A percentile compares a stretch with the other conserved stretches of the same genome.
phyloP scores from a whole-genome alignment of 2,113 vertebrate species.

The Chinchilla lanigera region DNA sequence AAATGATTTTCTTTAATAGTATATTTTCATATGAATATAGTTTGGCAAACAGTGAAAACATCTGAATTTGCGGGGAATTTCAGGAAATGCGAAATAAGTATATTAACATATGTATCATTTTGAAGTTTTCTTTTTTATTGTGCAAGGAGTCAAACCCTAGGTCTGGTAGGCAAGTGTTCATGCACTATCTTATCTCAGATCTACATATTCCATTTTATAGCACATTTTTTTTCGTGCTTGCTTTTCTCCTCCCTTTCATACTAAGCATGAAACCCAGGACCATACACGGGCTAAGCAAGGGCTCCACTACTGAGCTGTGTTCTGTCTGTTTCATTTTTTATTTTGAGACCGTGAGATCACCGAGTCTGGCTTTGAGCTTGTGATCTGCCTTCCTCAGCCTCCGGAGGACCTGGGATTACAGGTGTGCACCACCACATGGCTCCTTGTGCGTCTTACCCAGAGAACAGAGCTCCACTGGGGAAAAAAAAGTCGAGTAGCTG shows the following conservation, averaged over 20 bases:
- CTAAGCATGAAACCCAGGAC: not conserved
- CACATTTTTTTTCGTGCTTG: not conserved
- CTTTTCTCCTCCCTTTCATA: not conserved
- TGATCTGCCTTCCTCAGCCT: not conserved
- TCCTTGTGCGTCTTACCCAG: not conserved
- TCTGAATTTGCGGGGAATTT: not conserved
- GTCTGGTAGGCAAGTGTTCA: not conserved
- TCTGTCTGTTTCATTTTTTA: not conserved
- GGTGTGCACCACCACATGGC: not conserved
- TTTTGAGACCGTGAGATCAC: not conserved
- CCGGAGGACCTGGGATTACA: not conserved
- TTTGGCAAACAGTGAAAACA: constrained; percentile 26
- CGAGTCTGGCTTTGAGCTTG: not conserved
- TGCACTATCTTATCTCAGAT: not conserved
- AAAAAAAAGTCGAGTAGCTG: not conserved
- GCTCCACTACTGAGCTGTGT: not conserved
- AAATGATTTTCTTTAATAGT: constrained; percentile 26
- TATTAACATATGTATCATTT: constrained; percentile 9
- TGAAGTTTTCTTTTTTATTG: not conserved
- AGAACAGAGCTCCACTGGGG: not conserved
- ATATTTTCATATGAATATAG: not conserved
- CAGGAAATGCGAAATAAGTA: not conserved
- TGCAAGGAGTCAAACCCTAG: not conserved
- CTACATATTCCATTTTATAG: not conserved
- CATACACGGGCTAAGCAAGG: not conserved